Evolutionary conservation across 2,797 vertebrate species (phyloP).

Genomic region (Scolopax bukidnonensis): DNA sequence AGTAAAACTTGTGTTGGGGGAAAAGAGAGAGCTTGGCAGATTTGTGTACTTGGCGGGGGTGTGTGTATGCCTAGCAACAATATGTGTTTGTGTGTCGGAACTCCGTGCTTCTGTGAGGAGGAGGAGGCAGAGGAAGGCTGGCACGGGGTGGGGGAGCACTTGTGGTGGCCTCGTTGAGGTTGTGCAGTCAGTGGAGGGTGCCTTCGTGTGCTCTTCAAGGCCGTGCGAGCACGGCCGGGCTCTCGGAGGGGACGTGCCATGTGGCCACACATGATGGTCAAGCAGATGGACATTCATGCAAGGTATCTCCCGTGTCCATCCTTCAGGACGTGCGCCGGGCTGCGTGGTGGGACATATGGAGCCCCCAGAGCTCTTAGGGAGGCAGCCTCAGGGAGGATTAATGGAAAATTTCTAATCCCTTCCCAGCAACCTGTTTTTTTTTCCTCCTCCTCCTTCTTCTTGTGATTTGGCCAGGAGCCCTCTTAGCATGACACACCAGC

Average conservation of each 20-base stretch:
- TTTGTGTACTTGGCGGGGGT: conserved; percentile 39
- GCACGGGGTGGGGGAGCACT: not conserved
- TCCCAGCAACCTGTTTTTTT: conserved; percentile 11
- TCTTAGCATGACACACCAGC: conserved; percentile 68
- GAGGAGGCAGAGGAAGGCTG: not conserved
- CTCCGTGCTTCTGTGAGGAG: not conserved
- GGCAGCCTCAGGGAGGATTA: not conserved
- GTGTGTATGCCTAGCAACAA: conserved; percentile 54
- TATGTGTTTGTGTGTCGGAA: conserved; percentile 43
- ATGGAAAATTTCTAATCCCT: conserved; percentile 68
- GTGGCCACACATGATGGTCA: rapidly evolving
- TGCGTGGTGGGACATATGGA: rapidly evolving
- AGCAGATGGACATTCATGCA: not conserved
- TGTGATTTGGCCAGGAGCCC: conserved; percentile 60
- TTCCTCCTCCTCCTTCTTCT: not conserved
- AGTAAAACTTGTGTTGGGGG: conserved; percentile 36
- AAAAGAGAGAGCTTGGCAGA: conserved; percentile 23
- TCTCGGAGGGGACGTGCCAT: not conserved
- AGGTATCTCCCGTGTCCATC: rapidly evolving
- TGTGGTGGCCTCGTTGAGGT: rapidly evolving
- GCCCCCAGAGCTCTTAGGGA: not conserved
- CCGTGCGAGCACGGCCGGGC: rapidly evolving
- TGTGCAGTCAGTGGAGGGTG: rapidly evolving
- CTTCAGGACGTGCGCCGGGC: not conserved
- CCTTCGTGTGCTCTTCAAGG: rapidly evolving